Base-by-base conservation (phyloP, 64 coral and sea anemone species). In the Actinia equina region DNA sequence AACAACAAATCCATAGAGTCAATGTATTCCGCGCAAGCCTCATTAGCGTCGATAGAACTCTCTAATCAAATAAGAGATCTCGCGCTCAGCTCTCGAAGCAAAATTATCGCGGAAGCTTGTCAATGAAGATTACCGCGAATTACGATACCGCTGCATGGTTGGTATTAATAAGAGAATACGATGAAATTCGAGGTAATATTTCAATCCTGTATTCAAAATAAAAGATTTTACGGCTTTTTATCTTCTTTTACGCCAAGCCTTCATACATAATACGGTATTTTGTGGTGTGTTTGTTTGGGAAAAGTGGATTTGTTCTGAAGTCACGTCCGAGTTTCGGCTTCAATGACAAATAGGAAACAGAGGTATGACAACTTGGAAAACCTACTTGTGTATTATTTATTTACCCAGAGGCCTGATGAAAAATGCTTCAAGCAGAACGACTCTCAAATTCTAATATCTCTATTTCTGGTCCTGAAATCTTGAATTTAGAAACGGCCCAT, bases 11-110 rank as follows among this genome's bases (percentile, higher is more conserved):
- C 43, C 14, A 17, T 44, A 81, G 16, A 4, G n/a, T 43, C 14
- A 79, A 43, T 81, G 27, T 20, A 22, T 52, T 44, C 43, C 22
- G 43, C 22, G 43, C 43, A 17, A 14, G 43, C 7, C 30, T 81
- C 78, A 81, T 81, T 81, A 81, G 43, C 22, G 9, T 20, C 78
- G 78, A 45, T 49, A 49, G 44, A 81, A 44, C 49, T 5, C 43
- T 22, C 78, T 81, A 81, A 81, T 81, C 43, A 81, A 49, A 81
- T 81, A 74, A 41, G 10, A 20, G 45, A 81, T 81, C 78, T 44
- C 7, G 78, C 41, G 43, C 78, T 49, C 43, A 17, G 15, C 14
- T 49, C 49, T 81, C 78, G n/a, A 20, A 81, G 5, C 17, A 22
- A 81, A 81, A 74, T 74, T 74, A 74, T 74, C 69, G 7, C 69